phyloP scores from a whole-genome alignment of 2,113 vertebrate species.

The Tylochromis polylepis region DNA sequence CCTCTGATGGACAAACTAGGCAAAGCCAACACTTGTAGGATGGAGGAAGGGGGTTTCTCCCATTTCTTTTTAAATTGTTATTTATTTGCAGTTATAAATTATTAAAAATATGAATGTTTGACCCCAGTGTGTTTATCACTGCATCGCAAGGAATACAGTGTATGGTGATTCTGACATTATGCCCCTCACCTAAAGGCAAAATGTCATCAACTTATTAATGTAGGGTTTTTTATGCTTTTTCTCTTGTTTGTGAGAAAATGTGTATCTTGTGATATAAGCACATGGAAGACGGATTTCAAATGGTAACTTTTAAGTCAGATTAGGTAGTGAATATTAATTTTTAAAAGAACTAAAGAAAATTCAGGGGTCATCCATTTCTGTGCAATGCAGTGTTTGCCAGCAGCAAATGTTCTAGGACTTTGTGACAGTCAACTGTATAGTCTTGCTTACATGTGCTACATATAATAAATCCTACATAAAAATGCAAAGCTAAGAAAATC shows the following conservation, averaged over 20 bases:
- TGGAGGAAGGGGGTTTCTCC: background rate
- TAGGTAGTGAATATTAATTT: background rate
- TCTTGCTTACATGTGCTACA: background rate
- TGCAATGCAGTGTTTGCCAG: background rate
- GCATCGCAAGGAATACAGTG: background rate
- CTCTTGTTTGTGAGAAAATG: background rate
- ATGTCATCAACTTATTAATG: background rate
- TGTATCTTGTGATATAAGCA: background rate
- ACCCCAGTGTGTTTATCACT: background rate
- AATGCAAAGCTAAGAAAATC: background rate
- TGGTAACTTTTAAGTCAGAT: background rate
- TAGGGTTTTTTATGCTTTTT: background rate
- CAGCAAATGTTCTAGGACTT: background rate
- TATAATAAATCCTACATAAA: background rate
- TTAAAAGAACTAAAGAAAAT: background rate
- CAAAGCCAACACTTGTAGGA: background rate
- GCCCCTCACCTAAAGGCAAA: background rate
- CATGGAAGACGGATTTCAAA: background rate
- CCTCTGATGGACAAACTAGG: background rate
- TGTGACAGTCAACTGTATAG: background rate
- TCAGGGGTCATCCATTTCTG: background rate
- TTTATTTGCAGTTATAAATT: background rate
- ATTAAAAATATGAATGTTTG: background rate
- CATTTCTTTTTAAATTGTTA: background rate
- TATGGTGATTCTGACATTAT: background rate